Evolutionary conservation across 2,797 vertebrate species (phyloP), one percentile per base, ranked within the genome.

Genomic region (Xiphorhynchus erythropygius): DNA sequence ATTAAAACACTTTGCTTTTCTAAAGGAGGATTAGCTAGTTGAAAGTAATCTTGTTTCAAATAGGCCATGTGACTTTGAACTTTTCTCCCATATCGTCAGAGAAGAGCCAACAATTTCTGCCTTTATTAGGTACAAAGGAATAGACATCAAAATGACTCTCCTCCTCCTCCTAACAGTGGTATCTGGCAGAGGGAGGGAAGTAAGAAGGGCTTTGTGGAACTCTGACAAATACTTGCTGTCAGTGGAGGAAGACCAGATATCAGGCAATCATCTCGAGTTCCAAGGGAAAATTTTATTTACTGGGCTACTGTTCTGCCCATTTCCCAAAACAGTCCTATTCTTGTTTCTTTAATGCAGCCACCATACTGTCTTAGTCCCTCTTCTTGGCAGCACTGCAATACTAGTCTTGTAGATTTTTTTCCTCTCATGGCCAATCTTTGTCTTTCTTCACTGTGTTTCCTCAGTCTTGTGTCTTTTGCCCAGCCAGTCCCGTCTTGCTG

Each of bases 201-300:
- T 11, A 32, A 75, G 57, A 92, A 37, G 28, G 1, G 2, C 42
- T 89, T 71, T 84, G 23, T 75, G 79, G 80, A 91, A 60, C n/a
- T 77, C 71, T 84, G 57, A 75, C 69, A 81, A 73, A 55, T 81
- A 44, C 9, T 89, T 92, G 44, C 65, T 86, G 76, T 81, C 76
- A 67, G 73, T 65, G 52, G 70, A 94, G 37, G 59, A 93, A 92
- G 55, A 70, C 52, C 86, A 92, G 90, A 76, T 70, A 86, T 65
- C 57, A 65, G 59, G 59, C 86, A 80, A 13, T 74, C 44, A 18
- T 70, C 44, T 71, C 50, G 32, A 80, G 35, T 64, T 81, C 71
- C 81, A 60, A 49, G 53, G n/a, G 77, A 69, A 87, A 64, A 95
- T 80, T 73, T 5, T 79, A 42, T 91, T 94, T 90, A 81, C 71